Conservation (phyloP, 2,888 invertebrate species). For the Erebia epiphron region DNA sequence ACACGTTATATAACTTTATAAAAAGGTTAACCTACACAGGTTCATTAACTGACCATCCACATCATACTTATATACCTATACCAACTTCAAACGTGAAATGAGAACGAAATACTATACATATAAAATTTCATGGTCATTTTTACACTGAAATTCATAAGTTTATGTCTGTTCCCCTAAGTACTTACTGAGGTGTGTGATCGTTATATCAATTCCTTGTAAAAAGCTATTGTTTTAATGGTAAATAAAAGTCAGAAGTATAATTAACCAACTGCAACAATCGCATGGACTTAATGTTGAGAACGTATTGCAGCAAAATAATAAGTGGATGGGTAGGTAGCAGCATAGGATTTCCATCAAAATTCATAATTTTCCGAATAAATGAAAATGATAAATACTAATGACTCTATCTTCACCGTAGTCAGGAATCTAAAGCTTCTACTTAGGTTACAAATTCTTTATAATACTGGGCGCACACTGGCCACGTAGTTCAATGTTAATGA, state of each 20-base stretch:
- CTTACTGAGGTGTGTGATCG: not conserved
- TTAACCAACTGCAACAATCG: constrained; percentile 27
- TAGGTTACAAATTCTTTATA: constrained; percentile 27
- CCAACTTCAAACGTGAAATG: not conserved
- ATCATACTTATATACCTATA: not conserved
- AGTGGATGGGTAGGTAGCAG: not conserved
- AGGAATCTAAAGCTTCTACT: constrained; percentile 26
- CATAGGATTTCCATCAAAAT: too few species aligned
- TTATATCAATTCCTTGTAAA: constrained; percentile 24
- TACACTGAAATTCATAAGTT: constrained; percentile 21
- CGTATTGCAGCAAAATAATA: constrained; percentile 23
- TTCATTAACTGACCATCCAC: not conserved
- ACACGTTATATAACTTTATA: too few species aligned
- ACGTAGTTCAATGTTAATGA: not conserved
- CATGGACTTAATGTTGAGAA: constrained; percentile 26
- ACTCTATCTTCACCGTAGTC: constrained; percentile 17
- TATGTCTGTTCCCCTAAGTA: not conserved
- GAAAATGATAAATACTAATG: constrained; percentile 30
- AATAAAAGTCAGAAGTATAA: constrained; percentile 27
- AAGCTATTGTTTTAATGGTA: constrained; percentile 34
- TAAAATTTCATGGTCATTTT: constrained; percentile 10
- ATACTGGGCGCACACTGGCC: not conserved
- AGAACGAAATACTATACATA: not conserved
- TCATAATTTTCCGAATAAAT: constrained; percentile 15
- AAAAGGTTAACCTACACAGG: not conserved